phyloP scores from a whole-genome alignment of 92 coral and sea anemone species.

The Actinostola sp. region DNA sequence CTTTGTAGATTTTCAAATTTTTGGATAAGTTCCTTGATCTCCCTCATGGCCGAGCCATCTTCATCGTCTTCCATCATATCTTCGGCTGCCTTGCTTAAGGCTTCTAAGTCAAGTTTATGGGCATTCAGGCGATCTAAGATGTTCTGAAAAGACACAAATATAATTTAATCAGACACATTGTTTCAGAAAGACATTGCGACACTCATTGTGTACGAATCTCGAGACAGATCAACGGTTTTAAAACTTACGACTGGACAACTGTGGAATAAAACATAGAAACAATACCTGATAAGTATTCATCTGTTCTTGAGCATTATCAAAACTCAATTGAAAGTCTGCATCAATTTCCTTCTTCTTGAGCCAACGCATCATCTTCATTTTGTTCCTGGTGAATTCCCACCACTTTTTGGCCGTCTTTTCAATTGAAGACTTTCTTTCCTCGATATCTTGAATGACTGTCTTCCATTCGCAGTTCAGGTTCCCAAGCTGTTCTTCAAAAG shows the following conservation, averaged over 20 bases:
- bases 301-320: slow-evolving; percentile 93
- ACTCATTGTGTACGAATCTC: too few relatives aligned
- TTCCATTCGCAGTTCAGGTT: slow-evolving; percentile 89
- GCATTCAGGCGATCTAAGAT: slow-evolving; percentile 91
- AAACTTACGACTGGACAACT: too few relatives aligned
- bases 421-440: slow-evolving; percentile 80
- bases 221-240: too few relatives aligned
- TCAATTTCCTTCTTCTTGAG: slow-evolving; percentile 90
- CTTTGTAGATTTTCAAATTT: slow-evolving; percentile 85
- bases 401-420: slow-evolving; percentile 98
- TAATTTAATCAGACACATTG: too few relatives aligned
- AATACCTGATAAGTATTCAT: slow-evolving; percentile 85
- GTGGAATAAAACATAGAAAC: too few relatives aligned
- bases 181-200: too few relatives aligned
- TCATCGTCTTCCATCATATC: slow-evolving; percentile 84
- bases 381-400: slow-evolving; percentile 99
- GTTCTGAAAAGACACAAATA: slow-evolving; percentile 42
- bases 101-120: slow-evolving; percentile 91
- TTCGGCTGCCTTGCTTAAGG: slow-evolving; percentile 81
- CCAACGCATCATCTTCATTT: slow-evolving; percentile 99
- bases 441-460: slow-evolving; percentile 83
- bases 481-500: slow-evolving; percentile 90
- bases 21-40: slow-evolving; percentile 75
- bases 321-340: slow-evolving; percentile 72
- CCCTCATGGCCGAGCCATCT: slow-evolving; percentile 73